Conservation (phyloP, 37 sponge, comb jelly and placozoan species). For the Theonella swinhoei region DNA sequence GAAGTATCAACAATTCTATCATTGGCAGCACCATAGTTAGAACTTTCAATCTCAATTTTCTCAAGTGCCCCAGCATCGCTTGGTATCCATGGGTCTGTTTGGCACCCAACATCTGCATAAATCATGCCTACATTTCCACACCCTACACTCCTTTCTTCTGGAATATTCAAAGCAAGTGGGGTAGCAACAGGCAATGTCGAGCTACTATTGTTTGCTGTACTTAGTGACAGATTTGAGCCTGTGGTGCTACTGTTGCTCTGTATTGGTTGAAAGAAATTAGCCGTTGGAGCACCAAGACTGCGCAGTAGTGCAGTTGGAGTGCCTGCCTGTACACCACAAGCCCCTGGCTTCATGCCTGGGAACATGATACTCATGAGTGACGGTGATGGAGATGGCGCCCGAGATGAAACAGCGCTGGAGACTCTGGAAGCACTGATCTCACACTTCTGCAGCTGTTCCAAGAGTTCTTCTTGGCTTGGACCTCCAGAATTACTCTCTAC, state of each 20-base stretch:
- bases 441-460: slow-evolving; percentile 86
- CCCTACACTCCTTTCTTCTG: background rate
- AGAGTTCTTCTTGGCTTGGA: slow-evolving; percentile 76
- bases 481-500: slow-evolving; percentile 48
- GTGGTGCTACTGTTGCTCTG: background rate
- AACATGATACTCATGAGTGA: slow-evolving; percentile 77
- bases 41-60: background rate
- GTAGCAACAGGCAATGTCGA: background rate
- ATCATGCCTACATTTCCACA: background rate
- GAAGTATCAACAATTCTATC: background rate
- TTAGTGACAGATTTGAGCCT: background rate
- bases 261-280: slow-evolving; percentile 13
- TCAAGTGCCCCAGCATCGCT: no score
- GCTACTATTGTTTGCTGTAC: no score
- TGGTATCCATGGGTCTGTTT: background rate
- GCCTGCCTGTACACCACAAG: background rate
- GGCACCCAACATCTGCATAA: background rate
- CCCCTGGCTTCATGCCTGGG: slow-evolving; percentile 44
- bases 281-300: background rate
- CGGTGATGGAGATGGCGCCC: slow-evolving; percentile 87
- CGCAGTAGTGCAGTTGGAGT: background rate
- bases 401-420: slow-evolving; percentile 80
- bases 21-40: background rate
- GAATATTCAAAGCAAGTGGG: background rate
- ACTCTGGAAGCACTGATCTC: slow-evolving; percentile 78